phyloP scores from a whole-genome alignment of 2,797 vertebrate species.

The Moxostoma hubbsi region DNA sequence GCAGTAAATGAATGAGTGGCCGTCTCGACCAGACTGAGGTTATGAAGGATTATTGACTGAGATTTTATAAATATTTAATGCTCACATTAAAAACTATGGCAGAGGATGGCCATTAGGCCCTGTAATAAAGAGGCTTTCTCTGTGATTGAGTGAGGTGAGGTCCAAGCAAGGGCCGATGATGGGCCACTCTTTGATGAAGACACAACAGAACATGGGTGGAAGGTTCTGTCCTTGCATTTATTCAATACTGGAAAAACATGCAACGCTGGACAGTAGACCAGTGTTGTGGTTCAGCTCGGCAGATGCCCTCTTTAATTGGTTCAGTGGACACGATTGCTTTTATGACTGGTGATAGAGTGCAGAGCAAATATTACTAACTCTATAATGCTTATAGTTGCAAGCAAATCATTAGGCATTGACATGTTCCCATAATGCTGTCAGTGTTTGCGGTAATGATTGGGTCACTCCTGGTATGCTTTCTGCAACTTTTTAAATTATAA shows the following conservation, averaged over 20 bases:
- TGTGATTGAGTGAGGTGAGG: conserved; percentile 66
- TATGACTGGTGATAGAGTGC: conserved; percentile 54
- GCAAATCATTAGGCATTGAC: conserved; percentile 36
- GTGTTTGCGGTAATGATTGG: neutral
- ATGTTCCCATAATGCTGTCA: conserved; percentile 32
- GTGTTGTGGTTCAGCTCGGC: conserved; percentile 33
- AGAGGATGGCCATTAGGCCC: conserved; percentile 70
- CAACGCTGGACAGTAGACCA: conserved; percentile 42
- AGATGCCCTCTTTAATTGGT: conserved; percentile 54
- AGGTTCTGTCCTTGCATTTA: conserved; percentile 55
- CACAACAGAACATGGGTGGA: conserved; percentile 51
- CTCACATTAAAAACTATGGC: conserved; percentile 73
- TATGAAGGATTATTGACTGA: conserved; percentile 67
- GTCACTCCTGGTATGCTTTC: too few species aligned
- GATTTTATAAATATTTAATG: conserved; percentile 79
- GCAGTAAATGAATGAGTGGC: conserved; percentile 58
- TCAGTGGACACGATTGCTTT: conserved; percentile 49
- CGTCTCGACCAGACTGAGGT: conserved; percentile 60
- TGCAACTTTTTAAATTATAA: too few species aligned
- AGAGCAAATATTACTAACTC: conserved; percentile 45
- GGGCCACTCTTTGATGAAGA: conserved; percentile 67
- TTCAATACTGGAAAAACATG: conserved; percentile 49
- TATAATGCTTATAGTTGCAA: conserved; percentile 39
- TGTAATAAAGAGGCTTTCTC: conserved; percentile 68
- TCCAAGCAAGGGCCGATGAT: conserved; percentile 53